phyloP scores from a whole-genome alignment of 2,113 vertebrate species.

The Hoplias malabaricus region DNA sequence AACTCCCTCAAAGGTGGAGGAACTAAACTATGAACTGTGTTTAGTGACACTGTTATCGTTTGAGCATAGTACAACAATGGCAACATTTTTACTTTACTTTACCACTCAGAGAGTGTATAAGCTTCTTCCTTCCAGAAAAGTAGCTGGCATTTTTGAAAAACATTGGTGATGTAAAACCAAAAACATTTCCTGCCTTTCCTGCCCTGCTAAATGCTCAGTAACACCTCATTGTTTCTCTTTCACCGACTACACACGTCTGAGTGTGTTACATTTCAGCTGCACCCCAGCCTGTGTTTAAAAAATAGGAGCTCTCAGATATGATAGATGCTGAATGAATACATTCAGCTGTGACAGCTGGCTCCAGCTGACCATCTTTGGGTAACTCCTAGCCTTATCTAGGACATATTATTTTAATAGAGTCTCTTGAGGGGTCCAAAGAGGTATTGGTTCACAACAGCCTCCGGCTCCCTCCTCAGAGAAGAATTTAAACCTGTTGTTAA shows the following conservation, averaged over 20 bases:
- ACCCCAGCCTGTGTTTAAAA: neutral
- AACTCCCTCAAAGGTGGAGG: too few relatives aligned
- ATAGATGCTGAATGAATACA: neutral
- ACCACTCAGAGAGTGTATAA: too few relatives aligned
- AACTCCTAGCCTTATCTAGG: constrained; percentile 6
- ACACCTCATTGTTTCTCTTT: neutral
- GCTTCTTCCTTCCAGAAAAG: too few relatives aligned
- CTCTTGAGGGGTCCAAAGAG: neutral
- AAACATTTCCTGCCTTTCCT: neutral
- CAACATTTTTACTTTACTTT: too few relatives aligned
- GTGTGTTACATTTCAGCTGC: neutral
- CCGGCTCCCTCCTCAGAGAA: neutral
- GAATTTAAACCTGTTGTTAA: neutral
- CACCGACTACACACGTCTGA: neutral
- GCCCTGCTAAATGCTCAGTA: neutral
- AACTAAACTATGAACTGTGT: too few relatives aligned
- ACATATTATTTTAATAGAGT: constrained; percentile 10
- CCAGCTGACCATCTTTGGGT: neutral
- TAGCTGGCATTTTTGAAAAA: too few relatives aligned
- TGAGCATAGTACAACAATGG: too few relatives aligned
- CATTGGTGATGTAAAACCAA: too few relatives aligned
- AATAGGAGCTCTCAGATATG: neutral
- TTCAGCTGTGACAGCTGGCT: constrained; percentile 13
- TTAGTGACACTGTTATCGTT: too few relatives aligned
- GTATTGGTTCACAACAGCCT: constrained; percentile 14